phyloP scores from a whole-genome alignment of 2,888 invertebrate species.

The Polydrusus tereticollis region DNA sequence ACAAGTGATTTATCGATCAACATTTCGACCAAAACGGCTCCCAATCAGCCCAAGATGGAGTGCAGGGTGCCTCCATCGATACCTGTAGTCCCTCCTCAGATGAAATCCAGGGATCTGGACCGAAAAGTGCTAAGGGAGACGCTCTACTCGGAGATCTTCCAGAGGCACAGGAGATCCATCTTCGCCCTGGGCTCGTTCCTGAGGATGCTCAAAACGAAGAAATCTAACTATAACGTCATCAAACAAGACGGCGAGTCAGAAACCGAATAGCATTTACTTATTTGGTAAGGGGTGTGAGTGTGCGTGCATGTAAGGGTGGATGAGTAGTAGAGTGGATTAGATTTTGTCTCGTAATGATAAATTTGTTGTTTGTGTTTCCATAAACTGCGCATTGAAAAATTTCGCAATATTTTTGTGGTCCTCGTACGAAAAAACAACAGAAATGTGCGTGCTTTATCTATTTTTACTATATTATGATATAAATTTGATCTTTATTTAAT shows the following conservation, averaged over 20 bases:
- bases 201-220: constrained; percentile 80
- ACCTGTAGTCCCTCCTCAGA: constrained; percentile 23
- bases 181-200: constrained; percentile 83
- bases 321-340: neutral
- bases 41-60: constrained; percentile 44
- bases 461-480: too few relatives aligned
- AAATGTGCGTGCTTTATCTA: too few relatives aligned
- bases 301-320: neutral
- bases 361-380: neutral
- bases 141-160: constrained; percentile 83
- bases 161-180: constrained; percentile 81
- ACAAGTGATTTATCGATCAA: neutral
- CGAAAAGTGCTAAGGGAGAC: constrained; percentile 80
- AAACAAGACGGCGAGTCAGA: constrained; percentile 69
- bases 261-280: constrained; percentile 50
- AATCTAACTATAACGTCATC: constrained; percentile 83
- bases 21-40: constrained; percentile 45
- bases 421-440: too few relatives aligned
- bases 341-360: neutral
- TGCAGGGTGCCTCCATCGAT: constrained; percentile 37
- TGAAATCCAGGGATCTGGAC: constrained; percentile 63
- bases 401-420: too few relatives aligned
- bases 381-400: neutral
- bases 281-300: constrained; percentile 16
- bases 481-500: neutral